These are phyloP conservation scores for Dugesia japonica DNA, from an alignment of 2,888 invertebrate species.

Conservation along the genomic window DNA sequence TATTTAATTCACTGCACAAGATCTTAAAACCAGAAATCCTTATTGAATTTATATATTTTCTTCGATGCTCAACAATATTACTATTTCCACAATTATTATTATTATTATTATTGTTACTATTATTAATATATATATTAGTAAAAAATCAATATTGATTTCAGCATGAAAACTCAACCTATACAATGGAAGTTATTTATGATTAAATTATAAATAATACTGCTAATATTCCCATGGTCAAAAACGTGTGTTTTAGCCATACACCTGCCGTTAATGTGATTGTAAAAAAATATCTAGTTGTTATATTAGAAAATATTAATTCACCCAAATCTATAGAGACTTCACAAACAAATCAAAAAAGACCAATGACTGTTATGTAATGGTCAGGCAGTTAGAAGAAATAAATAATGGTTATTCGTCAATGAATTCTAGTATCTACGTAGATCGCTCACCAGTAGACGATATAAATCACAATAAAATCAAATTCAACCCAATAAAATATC, in stretches of 20 bases:
- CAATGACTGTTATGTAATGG: constrained; percentile 4
- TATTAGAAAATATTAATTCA: background rate
- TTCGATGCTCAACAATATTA: too few species aligned
- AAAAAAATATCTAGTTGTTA: background rate
- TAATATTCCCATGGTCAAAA: background rate
- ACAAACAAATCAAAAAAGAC: background rate
- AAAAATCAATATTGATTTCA: too few species aligned
- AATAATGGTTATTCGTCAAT: constrained; percentile 20
- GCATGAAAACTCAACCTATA: background rate
- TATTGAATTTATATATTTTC: too few species aligned
- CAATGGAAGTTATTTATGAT: background rate
- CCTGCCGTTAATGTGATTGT: background rate
- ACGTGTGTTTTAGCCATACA: background rate
- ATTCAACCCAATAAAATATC: background rate
- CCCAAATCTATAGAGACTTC: background rate
- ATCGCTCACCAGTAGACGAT: constrained; percentile 11
- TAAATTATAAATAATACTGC: constrained; percentile 1
- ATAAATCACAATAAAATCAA: constrained; percentile 20
- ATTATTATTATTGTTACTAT: too few species aligned
- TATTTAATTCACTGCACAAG: too few species aligned
- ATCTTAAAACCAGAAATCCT: too few species aligned
- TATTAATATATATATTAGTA: too few species aligned
- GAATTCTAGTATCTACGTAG: background rate
- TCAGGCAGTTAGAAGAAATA: constrained; percentile 11
- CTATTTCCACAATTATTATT: too few species aligned